These are phyloP conservation scores for Proterorhinus semilunaris DNA, from an alignment of 2,113 vertebrate genomes.

Conservation along the genomic window DNA sequence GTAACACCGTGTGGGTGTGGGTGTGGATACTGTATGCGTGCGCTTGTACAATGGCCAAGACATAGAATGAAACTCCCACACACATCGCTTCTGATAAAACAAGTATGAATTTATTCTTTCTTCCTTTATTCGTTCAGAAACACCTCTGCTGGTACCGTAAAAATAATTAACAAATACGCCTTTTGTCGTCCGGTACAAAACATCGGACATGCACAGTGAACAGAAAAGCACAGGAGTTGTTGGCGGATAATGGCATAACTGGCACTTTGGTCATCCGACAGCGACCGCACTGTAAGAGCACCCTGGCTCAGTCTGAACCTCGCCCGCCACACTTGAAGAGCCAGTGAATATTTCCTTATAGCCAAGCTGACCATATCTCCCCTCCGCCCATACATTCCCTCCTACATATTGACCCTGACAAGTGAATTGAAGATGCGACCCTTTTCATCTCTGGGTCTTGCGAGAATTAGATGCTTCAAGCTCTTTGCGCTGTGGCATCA, in stretches of 20 bases:
- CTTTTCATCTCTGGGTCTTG: neutral
- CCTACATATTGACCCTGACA: slow-evolving; percentile 46
- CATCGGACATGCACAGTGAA: slow-evolving; percentile 34
- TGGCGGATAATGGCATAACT: slow-evolving; percentile 60
- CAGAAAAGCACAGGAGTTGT: slow-evolving; percentile 2
- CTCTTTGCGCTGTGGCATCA: neutral
- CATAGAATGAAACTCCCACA: slow-evolving; percentile 58
- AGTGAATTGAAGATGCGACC: slow-evolving; percentile 21
- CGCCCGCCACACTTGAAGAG: slow-evolving; percentile 34
- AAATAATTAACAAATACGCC: slow-evolving; percentile 52
- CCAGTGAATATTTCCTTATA: slow-evolving; percentile 23
- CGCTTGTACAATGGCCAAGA: slow-evolving; percentile 35
- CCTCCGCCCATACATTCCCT: slow-evolving; percentile 25
- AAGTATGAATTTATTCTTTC: slow-evolving; percentile 71
- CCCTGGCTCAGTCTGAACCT: slow-evolving; percentile 68
- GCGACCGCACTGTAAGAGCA: slow-evolving; percentile 63
- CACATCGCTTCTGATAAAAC: slow-evolving; percentile 55
- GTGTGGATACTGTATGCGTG: slow-evolving; percentile 14
- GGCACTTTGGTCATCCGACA: slow-evolving; percentile 71
- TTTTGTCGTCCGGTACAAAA: slow-evolving; percentile 45
- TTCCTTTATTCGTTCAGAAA: slow-evolving; percentile 41
- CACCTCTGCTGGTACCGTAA: slow-evolving; percentile 45
- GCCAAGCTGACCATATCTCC: neutral
- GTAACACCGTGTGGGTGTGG: slow-evolving; percentile 13
- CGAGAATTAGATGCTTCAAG: slow-evolving; percentile 5